Evolutionary conservation across 2,113 vertebrate genomes (phyloP).

Genomic region (Myiopsitta monachus): DNA sequence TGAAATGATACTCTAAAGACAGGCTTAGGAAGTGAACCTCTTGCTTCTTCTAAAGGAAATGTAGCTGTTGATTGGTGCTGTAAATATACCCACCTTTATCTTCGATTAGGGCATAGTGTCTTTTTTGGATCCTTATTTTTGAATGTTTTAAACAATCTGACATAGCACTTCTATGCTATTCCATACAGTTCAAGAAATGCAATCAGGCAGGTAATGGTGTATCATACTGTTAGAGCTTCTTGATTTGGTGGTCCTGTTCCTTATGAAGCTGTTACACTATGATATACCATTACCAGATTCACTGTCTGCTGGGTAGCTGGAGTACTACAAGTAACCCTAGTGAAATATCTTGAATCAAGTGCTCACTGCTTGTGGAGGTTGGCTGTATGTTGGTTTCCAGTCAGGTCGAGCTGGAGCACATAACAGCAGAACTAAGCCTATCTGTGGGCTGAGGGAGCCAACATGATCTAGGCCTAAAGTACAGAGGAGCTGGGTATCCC

Average conservation of each 20-base stretch:
- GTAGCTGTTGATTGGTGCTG: background rate
- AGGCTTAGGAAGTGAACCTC: background rate
- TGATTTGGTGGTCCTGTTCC: background rate
- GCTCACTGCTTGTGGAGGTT: background rate
- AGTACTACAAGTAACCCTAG: background rate
- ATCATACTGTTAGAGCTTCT: background rate
- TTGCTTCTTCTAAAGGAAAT: background rate
- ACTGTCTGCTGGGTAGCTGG: background rate
- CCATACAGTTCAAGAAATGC: background rate
- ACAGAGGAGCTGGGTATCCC: background rate
- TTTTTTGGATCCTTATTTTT: background rate
- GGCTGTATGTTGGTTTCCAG: background rate
- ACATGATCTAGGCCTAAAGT: background rate
- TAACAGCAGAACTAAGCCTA: background rate
- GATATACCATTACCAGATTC: background rate
- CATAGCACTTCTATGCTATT: background rate
- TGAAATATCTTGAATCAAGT: background rate
- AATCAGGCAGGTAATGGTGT: background rate
- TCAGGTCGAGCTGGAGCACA: background rate
- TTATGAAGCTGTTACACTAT: background rate
- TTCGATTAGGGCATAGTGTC: background rate
- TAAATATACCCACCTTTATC: background rate
- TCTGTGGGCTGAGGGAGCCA: background rate
- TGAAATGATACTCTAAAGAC: background rate
- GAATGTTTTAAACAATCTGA: background rate